phyloP scores from a whole-genome alignment of 2,888 invertebrate species.

The Phengaris arion region DNA sequence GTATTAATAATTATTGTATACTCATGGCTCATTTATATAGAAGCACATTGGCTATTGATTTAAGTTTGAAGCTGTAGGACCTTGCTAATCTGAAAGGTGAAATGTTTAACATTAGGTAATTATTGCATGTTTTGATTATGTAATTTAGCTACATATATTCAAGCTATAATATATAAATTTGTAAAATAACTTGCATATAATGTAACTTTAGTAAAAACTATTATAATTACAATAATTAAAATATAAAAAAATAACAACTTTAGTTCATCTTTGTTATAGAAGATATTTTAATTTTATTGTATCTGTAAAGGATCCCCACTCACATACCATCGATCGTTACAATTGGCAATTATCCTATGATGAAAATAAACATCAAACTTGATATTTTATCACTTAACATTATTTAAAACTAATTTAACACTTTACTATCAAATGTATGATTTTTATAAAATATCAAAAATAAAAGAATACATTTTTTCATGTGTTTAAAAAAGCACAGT shows the following conservation, averaged over 20 bases:
- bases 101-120: conserved; percentile 31
- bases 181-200: conserved; percentile 16
- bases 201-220: neutral
- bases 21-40: conserved; percentile 67
- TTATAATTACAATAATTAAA: neutral
- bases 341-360: too few relatives aligned
- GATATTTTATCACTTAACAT: too few relatives aligned
- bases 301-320: too few relatives aligned
- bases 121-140: conserved; percentile 23
- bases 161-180: conserved; percentile 3
- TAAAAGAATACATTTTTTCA: too few relatives aligned
- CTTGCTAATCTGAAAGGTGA: conserved; percentile 43
- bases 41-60: conserved; percentile 63
- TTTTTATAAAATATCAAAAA: too few relatives aligned
- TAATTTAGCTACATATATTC: neutral
- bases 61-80: conserved; percentile 50
- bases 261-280: neutral
- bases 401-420: too few relatives aligned
- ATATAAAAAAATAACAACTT: neutral
- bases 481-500: too few relatives aligned
- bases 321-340: too few relatives aligned
- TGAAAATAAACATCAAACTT: too few relatives aligned
- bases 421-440: too few relatives aligned
- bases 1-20: conserved; percentile 36
- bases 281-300: neutral